phyloP scores from a whole-genome alignment of 2,113 vertebrate species.

The Engraulis encrasicolus region DNA sequence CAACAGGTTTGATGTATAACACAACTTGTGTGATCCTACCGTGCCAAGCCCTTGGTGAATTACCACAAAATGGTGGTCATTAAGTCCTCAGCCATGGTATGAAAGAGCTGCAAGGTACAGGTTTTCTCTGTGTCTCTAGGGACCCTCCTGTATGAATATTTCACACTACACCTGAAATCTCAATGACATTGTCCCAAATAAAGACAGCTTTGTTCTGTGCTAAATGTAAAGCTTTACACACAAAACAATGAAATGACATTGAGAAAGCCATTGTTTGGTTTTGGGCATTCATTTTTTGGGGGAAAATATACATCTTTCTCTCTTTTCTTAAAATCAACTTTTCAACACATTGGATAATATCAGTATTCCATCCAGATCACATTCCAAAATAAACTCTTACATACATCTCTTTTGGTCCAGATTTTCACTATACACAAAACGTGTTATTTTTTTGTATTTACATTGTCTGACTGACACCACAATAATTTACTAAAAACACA shows the following conservation, averaged over 20 bases:
- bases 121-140: neutral
- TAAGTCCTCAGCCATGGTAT: neutral
- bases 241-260: neutral
- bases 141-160: neutral
- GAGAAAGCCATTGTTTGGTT: slow-evolving; percentile 14
- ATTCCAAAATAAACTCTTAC: neutral
- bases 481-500: neutral
- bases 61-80: neutral
- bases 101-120: neutral
- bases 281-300: slow-evolving; percentile 9
- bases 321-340: neutral
- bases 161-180: neutral
- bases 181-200: neutral
- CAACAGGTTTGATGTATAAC: neutral
- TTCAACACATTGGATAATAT: neutral
- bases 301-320: neutral
- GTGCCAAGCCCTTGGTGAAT: neutral
- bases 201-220: neutral
- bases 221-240: neutral
- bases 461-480: slow-evolving; percentile 1
- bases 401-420: neutral
- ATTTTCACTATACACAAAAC: slow-evolving; percentile 17
- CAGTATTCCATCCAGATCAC: neutral
- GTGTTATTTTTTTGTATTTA: slow-evolving; percentile 7
- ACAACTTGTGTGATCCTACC: neutral